A percentile compares a stretch with the other conserved stretches of the same genome.
Evolutionary conservation across 2,888 invertebrate species (phyloP).

Genomic region (Thymelicus sylvestris): DNA sequence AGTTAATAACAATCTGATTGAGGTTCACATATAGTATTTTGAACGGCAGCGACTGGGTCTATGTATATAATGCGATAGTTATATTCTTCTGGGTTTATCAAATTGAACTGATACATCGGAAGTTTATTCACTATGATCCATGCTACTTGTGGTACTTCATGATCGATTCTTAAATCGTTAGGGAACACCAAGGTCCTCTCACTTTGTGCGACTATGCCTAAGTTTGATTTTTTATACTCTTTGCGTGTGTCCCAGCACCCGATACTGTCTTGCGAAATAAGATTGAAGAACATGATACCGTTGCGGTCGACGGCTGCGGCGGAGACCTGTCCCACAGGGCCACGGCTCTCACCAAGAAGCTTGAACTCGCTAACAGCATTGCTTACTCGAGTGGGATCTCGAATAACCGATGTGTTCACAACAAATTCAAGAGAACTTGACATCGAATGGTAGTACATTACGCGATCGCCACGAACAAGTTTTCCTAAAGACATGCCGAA

Average conservation of each 20-base stretch:
- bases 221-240: slow-evolving; percentile 87
- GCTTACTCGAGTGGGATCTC: slow-evolving; percentile 83
- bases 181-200: slow-evolving; percentile 89
- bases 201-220: slow-evolving; percentile 87
- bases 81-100: slow-evolving; percentile 86
- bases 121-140: slow-evolving; percentile 92
- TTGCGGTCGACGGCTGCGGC: slow-evolving; percentile 90
- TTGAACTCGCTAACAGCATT: slow-evolving; percentile 70
- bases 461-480: slow-evolving; percentile 83
- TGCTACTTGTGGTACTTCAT: slow-evolving; percentile 87
- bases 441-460: slow-evolving; percentile 92
- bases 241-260: slow-evolving; percentile 94
- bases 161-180: slow-evolving; percentile 91
- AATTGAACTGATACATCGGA: slow-evolving; percentile 90
- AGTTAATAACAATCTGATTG: slow-evolving; percentile 10
- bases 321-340: slow-evolving; percentile 88
- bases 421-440: slow-evolving; percentile 92
- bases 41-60: slow-evolving; percentile 85
- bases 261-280: slow-evolving; percentile 90
- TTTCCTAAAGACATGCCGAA: slow-evolving; percentile 90
- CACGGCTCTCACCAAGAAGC: slow-evolving; percentile 82
- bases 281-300: slow-evolving; percentile 92
- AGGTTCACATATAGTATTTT: slow-evolving; percentile 88
- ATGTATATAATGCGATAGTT: slow-evolving; percentile 91
- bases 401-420: slow-evolving; percentile 88